phyloP scores from a whole-genome alignment of 2,888 invertebrate species.

The Tetragonula carbonaria region DNA sequence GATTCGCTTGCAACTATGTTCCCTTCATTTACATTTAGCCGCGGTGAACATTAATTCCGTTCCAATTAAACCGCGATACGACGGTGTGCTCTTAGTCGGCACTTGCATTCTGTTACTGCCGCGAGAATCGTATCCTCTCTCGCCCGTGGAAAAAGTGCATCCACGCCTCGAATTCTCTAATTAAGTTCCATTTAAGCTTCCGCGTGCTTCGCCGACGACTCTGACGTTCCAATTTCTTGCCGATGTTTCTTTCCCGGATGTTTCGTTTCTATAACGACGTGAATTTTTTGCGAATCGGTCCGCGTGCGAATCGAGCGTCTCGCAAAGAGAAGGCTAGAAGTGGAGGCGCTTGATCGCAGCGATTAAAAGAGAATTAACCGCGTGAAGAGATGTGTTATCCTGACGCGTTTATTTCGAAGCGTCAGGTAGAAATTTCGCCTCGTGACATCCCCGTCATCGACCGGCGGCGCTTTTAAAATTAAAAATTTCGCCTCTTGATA shows the following conservation, averaged over 20 bases:
- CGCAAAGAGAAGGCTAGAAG: no score
- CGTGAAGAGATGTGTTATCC: background rate
- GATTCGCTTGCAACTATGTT: conserved; percentile 48
- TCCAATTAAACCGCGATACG: conserved; percentile 67
- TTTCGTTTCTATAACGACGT: background rate
- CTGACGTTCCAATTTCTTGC: conserved; percentile 41
- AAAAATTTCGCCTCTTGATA: background rate
- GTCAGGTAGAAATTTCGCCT: background rate
- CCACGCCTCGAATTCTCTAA: conserved; percentile 60
- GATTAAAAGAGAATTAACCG: background rate
- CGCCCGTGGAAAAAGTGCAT: conserved; percentile 51
- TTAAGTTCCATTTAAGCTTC: conserved; percentile 64
- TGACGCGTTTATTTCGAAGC: background rate
- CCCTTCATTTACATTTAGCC: conserved; percentile 66
- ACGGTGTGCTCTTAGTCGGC: conserved; percentile 44
- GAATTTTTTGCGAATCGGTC: background rate
- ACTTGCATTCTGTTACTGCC: conserved; percentile 62
- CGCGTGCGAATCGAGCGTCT: background rate
- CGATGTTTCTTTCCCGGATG: background rate
- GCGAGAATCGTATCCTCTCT: conserved; percentile 63
- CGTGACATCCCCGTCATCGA: background rate
- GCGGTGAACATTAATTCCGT: conserved; percentile 65
- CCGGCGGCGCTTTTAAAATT: background rate
- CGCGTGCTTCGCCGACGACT: conserved; percentile 32
- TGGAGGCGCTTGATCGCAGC: background rate